Base-by-base conservation (phyloP, 1,140 invertebrate species). In the Micrasema minimum region DNA sequence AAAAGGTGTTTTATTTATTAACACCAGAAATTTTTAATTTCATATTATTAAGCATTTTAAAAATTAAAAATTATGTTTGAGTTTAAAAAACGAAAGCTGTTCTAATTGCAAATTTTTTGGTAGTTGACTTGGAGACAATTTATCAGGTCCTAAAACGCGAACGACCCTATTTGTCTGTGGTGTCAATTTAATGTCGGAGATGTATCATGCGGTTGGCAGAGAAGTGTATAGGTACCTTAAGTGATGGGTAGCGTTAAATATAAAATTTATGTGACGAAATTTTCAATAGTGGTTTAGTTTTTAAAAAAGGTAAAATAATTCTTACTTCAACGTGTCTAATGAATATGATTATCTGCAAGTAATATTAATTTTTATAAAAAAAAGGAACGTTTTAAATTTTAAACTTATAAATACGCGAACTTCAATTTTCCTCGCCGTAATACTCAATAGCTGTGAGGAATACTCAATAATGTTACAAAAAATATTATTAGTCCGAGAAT, bases 171-270 rank as follows among this genome's bases (percentile, higher is more conserved):
- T 62, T 62, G 53, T 62, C 57, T 62, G 37, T 23, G 57, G 57
- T 62, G 57, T 62, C 57, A 62, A 62, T 62, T 62, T 62, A 38
- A 12, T 62, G 57, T 62, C 37, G 57, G 41, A 26, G 38, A 11
- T 38, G 41, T 62, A 20, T 43, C 37, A 62, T 62, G 57, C 22
- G 57, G 57, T 62, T n/a, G 18, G 16, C n/a, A 18, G 45, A 22
- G 22, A 37, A 7, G 23, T 48, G 6, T 46, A 45, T 43, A 18
- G 14, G 9, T 18, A 14, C 10, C 18, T 48, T 18, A 35, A 35
- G 62, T 46, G 45, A 35, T 43, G 9, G 62, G 62, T 35, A 35
- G 37, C 53, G 6, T 37, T 31, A 7, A 57, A 57, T 12, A 26
- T 51, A 18, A 22, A 6, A 18, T 51, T 26, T 51, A n/a, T n/a